Base-by-base conservation (phyloP, 2,888 invertebrate genomes). In the Nymphalis c-album region DNA sequence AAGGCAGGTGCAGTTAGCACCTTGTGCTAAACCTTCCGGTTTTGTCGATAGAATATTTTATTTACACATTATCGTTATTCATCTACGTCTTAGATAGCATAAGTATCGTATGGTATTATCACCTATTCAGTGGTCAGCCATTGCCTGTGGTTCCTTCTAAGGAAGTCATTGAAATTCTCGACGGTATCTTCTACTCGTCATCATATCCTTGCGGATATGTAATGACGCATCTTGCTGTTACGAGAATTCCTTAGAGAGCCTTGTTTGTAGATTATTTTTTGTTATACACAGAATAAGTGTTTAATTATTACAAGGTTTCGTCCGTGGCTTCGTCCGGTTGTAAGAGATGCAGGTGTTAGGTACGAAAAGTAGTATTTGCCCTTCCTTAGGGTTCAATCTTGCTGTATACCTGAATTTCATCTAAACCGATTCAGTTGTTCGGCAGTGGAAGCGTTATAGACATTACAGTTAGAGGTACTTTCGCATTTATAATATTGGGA, bases 21-120 rank as follows among this genome's bases (percentile, higher is more conserved):
- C 89, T 90, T 90, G 88, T 84, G 80, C 76, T 75, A 78, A 80
- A 79, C 81, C 87, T 89, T 90, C 87, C 86, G 85, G 83, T 82
- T 85, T 77, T 82, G 81, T 83, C 77, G 75, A 79, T 77, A 80
- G 83, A 85, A 85, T 87, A 82, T 83, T 83, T 84, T 83, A 86
- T 85, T 80, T 76, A 80, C 78, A 83, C 35, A 79, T 85, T 85
- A 81, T 85, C 78, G 78, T 64, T 71, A 67, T 72, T 72, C 70
- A 71, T 71, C 73, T 76, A 74, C 70, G 67, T 65, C 71, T 71
- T 53, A 67, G 67, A 63, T 53, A 45, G 63, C 55, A 68, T 64
- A 60, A 66, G 18, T 63, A 55, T 60, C 60, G 7, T 58, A 40
- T 31, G 20, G 18, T 45, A 40, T 22, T 26, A 45, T 45, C 45